Conservation (phyloP, 2,113 vertebrate species). For the Chlamydotis undulata region DNA sequence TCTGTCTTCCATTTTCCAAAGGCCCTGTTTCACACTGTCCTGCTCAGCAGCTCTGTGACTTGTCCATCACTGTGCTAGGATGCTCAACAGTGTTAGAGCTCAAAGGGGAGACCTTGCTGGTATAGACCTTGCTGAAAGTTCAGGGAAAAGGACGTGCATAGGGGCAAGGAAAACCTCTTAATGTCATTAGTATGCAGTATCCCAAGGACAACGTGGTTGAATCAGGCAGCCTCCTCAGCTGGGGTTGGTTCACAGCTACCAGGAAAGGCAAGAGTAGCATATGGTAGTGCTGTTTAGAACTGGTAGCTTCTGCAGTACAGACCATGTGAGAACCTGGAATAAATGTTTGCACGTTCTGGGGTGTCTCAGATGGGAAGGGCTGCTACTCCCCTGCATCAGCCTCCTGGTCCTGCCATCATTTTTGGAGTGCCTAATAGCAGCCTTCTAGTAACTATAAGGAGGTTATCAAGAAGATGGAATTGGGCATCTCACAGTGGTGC, state of each 20-base stretch:
- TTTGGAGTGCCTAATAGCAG: neutral
- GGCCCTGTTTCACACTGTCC: neutral
- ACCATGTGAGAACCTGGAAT: neutral
- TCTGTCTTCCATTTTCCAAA: neutral
- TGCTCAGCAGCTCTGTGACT: neutral
- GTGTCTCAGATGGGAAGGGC: neutral
- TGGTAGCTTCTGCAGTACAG: neutral
- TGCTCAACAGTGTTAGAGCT: neutral
- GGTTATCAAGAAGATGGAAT: neutral
- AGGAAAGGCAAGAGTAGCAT: neutral
- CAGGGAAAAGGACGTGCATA: no score
- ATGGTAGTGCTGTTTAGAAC: neutral
- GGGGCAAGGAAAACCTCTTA: neutral
- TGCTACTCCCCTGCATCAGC: neutral
- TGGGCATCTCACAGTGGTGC: neutral
- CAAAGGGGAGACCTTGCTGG: neutral
- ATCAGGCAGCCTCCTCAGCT: neutral
- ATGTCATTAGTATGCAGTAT: neutral
- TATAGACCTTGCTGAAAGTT: no score
- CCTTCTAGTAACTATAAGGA: no score
- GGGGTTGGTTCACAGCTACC: neutral
- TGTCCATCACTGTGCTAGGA: fast-evolving
- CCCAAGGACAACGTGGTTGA: neutral
- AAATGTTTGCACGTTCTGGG: no score
- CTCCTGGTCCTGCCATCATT: neutral